Percentiles rank a stretch among this genome's conserved stretches.
These are phyloP conservation scores for Drosophila borborema DNA, from an alignment of 2,888 invertebrate species.

Conservation along the genomic window DNA sequence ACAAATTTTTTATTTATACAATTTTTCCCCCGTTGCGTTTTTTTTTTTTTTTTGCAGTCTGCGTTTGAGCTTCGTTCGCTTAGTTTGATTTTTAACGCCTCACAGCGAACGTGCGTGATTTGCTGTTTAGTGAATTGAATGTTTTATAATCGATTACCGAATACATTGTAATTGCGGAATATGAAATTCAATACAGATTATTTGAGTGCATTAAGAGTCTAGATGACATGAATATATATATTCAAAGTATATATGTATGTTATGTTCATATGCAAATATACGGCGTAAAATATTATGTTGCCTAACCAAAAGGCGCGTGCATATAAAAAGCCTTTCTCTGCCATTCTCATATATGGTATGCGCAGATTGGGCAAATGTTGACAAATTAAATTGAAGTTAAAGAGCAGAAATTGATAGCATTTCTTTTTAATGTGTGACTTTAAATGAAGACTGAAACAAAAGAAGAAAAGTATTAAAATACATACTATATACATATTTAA, in stretches of 20 bases:
- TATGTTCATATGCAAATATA: background rate
- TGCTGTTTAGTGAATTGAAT: background rate
- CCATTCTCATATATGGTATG: background rate
- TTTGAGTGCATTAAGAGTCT: background rate
- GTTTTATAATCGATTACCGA: slow-evolving; percentile 1
- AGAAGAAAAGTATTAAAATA: too few relatives aligned
- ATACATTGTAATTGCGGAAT: background rate
- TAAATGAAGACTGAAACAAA: too few relatives aligned
- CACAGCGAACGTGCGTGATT: slow-evolving; percentile 24
- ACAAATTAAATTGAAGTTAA: background rate
- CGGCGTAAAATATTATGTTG: slow-evolving; percentile 29
- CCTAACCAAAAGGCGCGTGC: slow-evolving; percentile 50
- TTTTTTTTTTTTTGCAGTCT: slow-evolving; percentile 65
- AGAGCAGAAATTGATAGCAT: background rate
- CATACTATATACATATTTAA: too few relatives aligned
- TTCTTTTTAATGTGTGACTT: too few relatives aligned
- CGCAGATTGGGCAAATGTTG: background rate
- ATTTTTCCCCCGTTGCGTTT: slow-evolving; percentile 51
- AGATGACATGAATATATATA: background rate
- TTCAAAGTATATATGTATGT: background rate
- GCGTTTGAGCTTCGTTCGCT: slow-evolving; percentile 40
- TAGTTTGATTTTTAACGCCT: slow-evolving; percentile 42
- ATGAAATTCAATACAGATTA: background rate
- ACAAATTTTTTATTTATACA: slow-evolving; percentile 45
- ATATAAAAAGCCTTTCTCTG: background rate